A percentile compares a stretch with the other conserved stretches of the same genome.
Evolutionary conservation across 64 coral and sea anemone species (phyloP).

Genomic region (Stichodactyla mertensii): DNA sequence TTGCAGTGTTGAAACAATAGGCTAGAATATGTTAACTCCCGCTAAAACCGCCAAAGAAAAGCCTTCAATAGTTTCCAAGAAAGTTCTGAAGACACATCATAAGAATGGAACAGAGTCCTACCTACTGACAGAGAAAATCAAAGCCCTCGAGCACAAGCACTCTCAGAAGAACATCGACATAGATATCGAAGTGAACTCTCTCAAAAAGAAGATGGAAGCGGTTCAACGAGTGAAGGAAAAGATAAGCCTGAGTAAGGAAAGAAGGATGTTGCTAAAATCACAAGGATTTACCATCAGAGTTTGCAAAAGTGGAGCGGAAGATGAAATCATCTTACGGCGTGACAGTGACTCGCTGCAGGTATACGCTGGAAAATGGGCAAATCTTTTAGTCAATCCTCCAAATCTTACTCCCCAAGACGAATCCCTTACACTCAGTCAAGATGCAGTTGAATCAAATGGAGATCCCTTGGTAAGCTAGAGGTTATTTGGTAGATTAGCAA

Average conservation of each 20-base stretch:
- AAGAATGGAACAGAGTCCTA: constrained; percentile 54
- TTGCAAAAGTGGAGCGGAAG: background rate
- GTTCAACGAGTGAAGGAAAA: constrained; percentile 47
- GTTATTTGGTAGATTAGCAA: background rate
- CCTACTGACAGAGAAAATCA: constrained; percentile 51
- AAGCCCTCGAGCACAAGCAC: constrained; percentile 44
- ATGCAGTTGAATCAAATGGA: background rate
- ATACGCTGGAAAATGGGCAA: background rate
- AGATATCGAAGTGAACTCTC: constrained; percentile 30
- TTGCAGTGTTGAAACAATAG: background rate
- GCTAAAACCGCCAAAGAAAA: background rate
- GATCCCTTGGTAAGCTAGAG: background rate
- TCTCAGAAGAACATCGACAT: constrained; percentile 46
- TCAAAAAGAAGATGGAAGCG: constrained; percentile 41
- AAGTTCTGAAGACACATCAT: constrained; percentile 40
- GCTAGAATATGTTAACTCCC: background rate
- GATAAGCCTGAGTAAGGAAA: constrained; percentile 44
- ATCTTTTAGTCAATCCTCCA: background rate
- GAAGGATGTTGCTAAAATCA: constrained; percentile 50
- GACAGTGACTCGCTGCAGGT: background rate
- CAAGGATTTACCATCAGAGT: constrained; percentile 37
- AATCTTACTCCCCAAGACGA: background rate
- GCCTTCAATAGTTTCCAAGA: constrained; percentile 29
- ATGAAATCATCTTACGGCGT: background rate
- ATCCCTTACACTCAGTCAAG: background rate